Base-by-base conservation (phyloP, 2,113 vertebrate species). In the Pomatostomus ruficeps region DNA sequence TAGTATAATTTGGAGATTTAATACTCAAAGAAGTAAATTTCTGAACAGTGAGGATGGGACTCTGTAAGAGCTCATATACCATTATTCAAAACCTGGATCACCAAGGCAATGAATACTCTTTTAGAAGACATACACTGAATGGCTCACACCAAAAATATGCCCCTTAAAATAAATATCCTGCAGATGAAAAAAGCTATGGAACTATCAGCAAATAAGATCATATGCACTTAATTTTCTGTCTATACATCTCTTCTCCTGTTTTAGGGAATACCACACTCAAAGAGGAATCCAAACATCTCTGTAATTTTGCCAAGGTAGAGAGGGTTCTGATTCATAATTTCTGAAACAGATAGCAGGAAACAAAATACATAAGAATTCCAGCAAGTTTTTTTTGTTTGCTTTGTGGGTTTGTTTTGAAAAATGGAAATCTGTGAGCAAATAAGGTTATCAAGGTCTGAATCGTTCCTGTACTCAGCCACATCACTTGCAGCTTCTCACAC, bases 1-100 rank as follows among this genome's bases (percentile, higher is more conserved):
- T 82, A 58, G 82, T 89, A 75, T 94, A 93, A 95, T 92, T 91
- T 96, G 85, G 58, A 96, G 66, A 59, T 86, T 75, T 48, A 89
- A 76, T 78, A 91, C 58, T 85, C 72, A 48, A 72, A 96, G 93
- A 96, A 93, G 58, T 90, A 95, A 93, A 87, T 95, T 93, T 95
- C 57, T 84, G 82, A 96, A 78, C 31, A 93, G 89, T 54, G 18
- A 80, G 78, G 48, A 83, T 6, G 40, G 59, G 66, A 63, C 24
- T 92, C 83, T 66, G 4, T 94, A 88, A 93, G 78, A 81, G 29
- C n/a, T 75, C 36, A 51, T 70, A 58, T 16, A 63, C 38, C 23
- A 25, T 74, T 88, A 72, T 12, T 10, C 18, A 83, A 67, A 91
- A 36, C 26, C 12, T 49, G 66, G 58, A 81, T 84, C 12, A 57